Evolutionary conservation across 2,888 invertebrate genomes (phyloP), one percentile per base, ranked within the genome.

Genomic region (Torymus aiolomorphi): DNA sequence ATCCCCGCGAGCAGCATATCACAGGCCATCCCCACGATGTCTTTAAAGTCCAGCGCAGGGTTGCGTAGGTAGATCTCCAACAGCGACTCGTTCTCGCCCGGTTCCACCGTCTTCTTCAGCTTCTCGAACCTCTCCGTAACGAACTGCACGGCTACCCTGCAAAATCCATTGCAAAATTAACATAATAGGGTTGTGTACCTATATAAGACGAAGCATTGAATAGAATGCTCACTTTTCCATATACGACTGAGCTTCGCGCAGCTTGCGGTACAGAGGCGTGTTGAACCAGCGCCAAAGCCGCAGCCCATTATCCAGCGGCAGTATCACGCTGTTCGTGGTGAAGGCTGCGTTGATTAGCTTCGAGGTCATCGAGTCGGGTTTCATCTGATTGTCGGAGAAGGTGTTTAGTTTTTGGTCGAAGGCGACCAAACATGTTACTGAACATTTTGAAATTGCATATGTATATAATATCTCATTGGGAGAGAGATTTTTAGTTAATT

Each of bases 1-100:
- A 97, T 94, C 77, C 97, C 96, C 72, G 96, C 97, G 87, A 97
- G 92, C 31, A 97, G 90, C 87, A 97, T 93, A 90, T 97, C 97
- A 57, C 95, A 95, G 79, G 95, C 94, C 92, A 96, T 95, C 76
- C 96, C 96, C 65, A 95, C 92, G n/a, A 97, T 92, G 89, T 97
- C 97, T 87, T 94, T 95, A 20, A 93, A 91, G 88, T 96, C 95
- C 4, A 96, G 88, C 84, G 94, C 93, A 0, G 94, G 92, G 80
- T 94, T 94, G 74, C 93, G 91, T 3, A 97, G 88, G 89, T 96
- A 97, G 24, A 92, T 93, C 80, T 93, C 92, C 63, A 97, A 88
- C 13, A 97, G 90, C 1, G 94, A 94, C 65, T 88, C 87, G 52
- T 91, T 72, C 3, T 76, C 61, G 11, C 4, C 12, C 14, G 69